Evolutionary conservation across 2,888 invertebrate species (phyloP), one percentile per base, ranked within the genome.

Genomic region (Eupithecia exiguata): DNA sequence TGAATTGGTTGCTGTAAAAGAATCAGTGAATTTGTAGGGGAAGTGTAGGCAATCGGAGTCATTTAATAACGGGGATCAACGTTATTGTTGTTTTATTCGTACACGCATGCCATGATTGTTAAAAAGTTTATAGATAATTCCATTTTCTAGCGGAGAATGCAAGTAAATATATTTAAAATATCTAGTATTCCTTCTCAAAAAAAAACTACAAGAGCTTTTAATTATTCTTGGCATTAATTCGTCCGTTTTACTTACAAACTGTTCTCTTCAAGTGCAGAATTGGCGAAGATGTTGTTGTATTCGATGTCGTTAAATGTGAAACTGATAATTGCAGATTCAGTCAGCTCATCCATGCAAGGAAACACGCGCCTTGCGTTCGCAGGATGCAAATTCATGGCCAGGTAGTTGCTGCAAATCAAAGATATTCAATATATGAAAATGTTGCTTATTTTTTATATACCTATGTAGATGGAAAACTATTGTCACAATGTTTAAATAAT

Each of bases 341-440:
- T 86, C 0, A 95, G 96, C 78, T 97, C 96, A 78, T 97, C 97
- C 82, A 97, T 95, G 82, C 96, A 96, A 0, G 97, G 97, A 83
- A 97, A 97, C 5, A 96, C 96, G 66, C 94, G 89, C 71, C 96
- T 92, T 12, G 96, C 96, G 72, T 95, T 86, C 0, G 95, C 95
- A 0, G 96, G 95, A 82, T 96, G 91, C 74, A 96, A 93, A 77
- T 96, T 96, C 82, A 96, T 96, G 0, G 95, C 94, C 21, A 95
- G 86, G 84, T 95, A 95, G 18, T 92, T 86, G 5, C 94, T 94
- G 80, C 77, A 91, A 92, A 25, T 53, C 21, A 67, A 49, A 36
- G 0, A 43, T 7, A 53, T 49, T 63, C 21, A 46, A 14, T 53
- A 21, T 25, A 25, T 58, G 21, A 46, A 46, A 12, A 14, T n/a